phyloP scores from a whole-genome alignment of 1,140 invertebrate genomes.

The Heliothis virescens region DNA sequence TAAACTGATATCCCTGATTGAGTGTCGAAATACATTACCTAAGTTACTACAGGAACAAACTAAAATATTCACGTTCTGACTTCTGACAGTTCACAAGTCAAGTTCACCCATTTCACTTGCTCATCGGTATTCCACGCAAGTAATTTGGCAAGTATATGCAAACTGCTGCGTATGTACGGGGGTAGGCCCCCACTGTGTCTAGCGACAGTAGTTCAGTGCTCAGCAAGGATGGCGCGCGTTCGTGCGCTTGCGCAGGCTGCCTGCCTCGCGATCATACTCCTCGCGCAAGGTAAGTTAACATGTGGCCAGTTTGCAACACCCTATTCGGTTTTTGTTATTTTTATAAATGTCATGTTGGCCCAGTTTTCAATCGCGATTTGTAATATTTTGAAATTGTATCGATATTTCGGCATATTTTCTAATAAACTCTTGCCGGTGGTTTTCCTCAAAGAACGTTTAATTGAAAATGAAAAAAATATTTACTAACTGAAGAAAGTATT shows the following conservation, averaged over 20 bases:
- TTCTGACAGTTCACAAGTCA: slow-evolving; percentile 6
- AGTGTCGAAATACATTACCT: too few relatives aligned
- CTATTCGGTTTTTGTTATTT: slow-evolving; percentile 21
- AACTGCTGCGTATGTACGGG: slow-evolving; percentile 21
- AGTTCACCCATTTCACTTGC: slow-evolving; percentile 40
- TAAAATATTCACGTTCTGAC: background rate
- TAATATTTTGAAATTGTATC: slow-evolving; percentile 1
- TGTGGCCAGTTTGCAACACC: slow-evolving; percentile 29
- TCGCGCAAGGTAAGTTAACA: slow-evolving; percentile 59
- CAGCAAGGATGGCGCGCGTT: slow-evolving; percentile 59
- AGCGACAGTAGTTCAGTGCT: slow-evolving; percentile 26
- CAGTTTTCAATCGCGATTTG: background rate
- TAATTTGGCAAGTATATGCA: slow-evolving; percentile 45
- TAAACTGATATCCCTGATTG: too few relatives aligned
- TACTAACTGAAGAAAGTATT: too few relatives aligned
- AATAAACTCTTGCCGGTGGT: too few relatives aligned
- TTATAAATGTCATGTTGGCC: background rate
- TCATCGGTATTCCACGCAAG: slow-evolving; percentile 31
- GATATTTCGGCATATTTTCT: background rate
- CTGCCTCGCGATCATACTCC: slow-evolving; percentile 48
- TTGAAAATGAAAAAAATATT: too few relatives aligned
- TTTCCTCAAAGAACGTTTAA: too few relatives aligned
- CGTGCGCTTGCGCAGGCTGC: slow-evolving; percentile 47
- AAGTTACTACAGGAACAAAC: background rate
- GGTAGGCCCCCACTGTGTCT: slow-evolving; percentile 30